Base-by-base conservation (phyloP, 2,113 vertebrate species). In the Geococcyx californianus region DNA sequence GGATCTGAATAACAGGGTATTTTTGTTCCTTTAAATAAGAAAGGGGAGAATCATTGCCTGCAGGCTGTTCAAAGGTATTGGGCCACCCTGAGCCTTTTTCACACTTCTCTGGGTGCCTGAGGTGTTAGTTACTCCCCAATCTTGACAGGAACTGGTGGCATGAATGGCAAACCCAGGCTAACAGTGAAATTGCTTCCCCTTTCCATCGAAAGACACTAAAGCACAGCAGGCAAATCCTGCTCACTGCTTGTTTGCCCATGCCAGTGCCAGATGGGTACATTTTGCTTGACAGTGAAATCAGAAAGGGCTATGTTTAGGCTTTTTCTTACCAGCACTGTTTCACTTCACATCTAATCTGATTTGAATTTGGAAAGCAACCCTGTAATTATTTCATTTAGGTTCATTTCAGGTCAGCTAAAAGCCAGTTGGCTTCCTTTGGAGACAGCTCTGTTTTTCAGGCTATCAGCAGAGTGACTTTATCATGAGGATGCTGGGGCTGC, bases 281-380 rank as follows among this genome's bases (percentile, higher is more conserved):
- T 90, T 79, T 84, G 93, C 93, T 82, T 96, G 83, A 60, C 90
- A 95, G 10, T 91, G 91, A 91, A 94, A 96, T 96, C 91, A 96
- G 93, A 97, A 97, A 94, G 84, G 63, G 67, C 97, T 96, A 88
- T 94, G 96, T 96, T 96, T 93, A 96, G 93, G 70, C 95, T 85
- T 94, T 72, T 93, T 95, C 91, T 98, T 97, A 97, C 94, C 96
- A 95, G 88, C 83, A 19, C 94, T 97, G 96, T 76, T 97, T 96
- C 85, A 64, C 92, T 97, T 97, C 95, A 94, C 44, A 90, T 91
- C 89, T 98, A 97, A 98, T 98, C 97, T 94, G 95, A 98, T 98
- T 97, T 98, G 96, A 91, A 70, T 94, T 95, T 97, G 96, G 97
- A 97, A 97, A 92, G 84, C 72, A 89, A 94, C 96, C 94, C 84